Conservation (phyloP, 2,888 invertebrate genomes). For the Desoria tigrina region DNA sequence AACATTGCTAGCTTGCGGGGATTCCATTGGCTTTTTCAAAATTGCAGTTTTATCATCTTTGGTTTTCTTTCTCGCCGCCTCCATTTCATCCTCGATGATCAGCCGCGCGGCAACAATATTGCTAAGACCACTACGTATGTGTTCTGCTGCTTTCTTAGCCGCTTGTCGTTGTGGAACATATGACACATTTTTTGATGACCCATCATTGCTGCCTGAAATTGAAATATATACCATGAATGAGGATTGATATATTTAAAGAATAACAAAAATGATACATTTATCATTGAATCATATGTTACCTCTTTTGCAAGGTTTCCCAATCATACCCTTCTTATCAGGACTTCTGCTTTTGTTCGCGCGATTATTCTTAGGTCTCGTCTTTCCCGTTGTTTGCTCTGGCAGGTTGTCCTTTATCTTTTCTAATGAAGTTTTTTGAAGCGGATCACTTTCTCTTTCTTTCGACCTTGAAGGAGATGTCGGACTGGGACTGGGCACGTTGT, state of each 20-base stretch:
- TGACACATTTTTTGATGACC: constrained; percentile 63
- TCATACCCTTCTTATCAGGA: constrained; percentile 54
- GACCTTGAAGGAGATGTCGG: background rate
- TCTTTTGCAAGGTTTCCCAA: background rate
- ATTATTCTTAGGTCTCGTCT: constrained; percentile 54
- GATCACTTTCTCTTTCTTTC: constrained; percentile 14
- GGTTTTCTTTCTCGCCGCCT: constrained; percentile 48
- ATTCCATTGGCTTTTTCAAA: background rate
- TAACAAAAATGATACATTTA: background rate
- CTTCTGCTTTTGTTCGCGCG: constrained; percentile 53
- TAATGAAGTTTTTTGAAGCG: background rate
- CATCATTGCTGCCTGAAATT: constrained; percentile 63
- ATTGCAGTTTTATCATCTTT: constrained; percentile 25
- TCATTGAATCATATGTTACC: background rate
- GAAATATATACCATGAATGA: too few relatives aligned
- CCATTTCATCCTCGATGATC: constrained; percentile 54
- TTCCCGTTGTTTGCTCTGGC: constrained; percentile 55
- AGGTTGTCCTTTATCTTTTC: constrained; percentile 23
- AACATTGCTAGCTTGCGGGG: background rate
- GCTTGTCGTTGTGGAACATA: constrained; percentile 88
- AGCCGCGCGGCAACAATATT: constrained; percentile 51
- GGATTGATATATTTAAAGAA: too few relatives aligned
- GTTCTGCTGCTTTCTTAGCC: constrained; percentile 87
- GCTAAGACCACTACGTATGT: constrained; percentile 69
- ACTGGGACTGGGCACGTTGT: background rate